Evolutionary conservation across 1,140 invertebrate genomes (phyloP).

Genomic region (Lordiphosa collinella): DNA sequence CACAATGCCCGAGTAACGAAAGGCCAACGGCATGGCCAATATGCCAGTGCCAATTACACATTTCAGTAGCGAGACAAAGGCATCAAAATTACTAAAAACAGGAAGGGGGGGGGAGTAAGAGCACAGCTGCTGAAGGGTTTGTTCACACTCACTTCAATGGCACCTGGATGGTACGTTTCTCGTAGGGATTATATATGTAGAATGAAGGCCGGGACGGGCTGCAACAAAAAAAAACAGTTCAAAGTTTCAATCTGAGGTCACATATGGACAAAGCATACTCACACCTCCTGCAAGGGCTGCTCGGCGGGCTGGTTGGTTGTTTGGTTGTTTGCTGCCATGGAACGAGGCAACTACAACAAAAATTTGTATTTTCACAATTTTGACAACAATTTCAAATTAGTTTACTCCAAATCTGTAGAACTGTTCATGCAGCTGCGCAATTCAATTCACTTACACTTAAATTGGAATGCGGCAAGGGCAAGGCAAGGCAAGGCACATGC

Average conservation of each 20-base stretch:
- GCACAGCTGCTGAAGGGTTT: too few species aligned
- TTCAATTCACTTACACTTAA: slow-evolving; percentile 65
- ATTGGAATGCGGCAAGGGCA: slow-evolving; percentile 25
- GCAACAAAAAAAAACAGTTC: background rate
- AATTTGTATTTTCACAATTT: slow-evolving; percentile 32
- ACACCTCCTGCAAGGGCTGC: slow-evolving; percentile 15
- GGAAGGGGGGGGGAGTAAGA: too few species aligned
- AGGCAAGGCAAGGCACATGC: slow-evolving; percentile 44
- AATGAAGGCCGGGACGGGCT: slow-evolving; percentile 39
- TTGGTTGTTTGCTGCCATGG: slow-evolving; percentile 20
- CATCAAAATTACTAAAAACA: slow-evolving; percentile 39
- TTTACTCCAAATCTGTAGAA: slow-evolving; percentile 7
- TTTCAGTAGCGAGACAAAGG: slow-evolving; percentile 51
- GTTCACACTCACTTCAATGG: slow-evolving; percentile 42
- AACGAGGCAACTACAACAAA: background rate
- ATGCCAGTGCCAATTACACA: slow-evolving; percentile 60
- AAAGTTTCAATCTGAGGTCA: background rate
- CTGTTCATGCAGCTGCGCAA: slow-evolving; percentile 18
- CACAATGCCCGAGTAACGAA: slow-evolving; percentile 39
- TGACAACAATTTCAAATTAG: slow-evolving; percentile 60
- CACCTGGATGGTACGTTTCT: slow-evolving; percentile 48
- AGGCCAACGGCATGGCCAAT: slow-evolving; percentile 54
- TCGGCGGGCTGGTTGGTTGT: background rate
- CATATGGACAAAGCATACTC: background rate
- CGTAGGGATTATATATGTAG: slow-evolving; percentile 55